phyloP scores from a whole-genome alignment of 2,888 invertebrate genomes.

The Polydrusus pterygomalis region DNA sequence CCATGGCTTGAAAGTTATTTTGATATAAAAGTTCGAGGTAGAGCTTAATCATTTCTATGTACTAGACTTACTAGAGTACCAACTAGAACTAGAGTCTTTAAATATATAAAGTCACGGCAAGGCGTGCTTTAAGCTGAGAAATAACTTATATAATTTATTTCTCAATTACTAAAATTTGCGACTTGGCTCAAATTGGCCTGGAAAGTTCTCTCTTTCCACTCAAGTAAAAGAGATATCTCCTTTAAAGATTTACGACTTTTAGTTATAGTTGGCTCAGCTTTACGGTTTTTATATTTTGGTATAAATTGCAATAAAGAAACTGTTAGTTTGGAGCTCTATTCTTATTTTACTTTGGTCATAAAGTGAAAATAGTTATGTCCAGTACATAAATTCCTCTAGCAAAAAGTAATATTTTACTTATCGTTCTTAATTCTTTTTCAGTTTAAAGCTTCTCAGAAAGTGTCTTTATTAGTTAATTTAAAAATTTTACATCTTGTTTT shows the following conservation, averaged over 20 bases:
- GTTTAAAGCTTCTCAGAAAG: no score
- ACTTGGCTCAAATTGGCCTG: slow-evolving; percentile 27
- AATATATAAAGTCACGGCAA: slow-evolving; percentile 28
- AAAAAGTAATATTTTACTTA: no score
- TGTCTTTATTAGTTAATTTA: no score
- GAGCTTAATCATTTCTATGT: slow-evolving; percentile 25
- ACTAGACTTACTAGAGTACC: slow-evolving; percentile 1
- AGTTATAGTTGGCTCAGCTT: slow-evolving; percentile 46
- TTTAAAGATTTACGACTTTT: slow-evolving; percentile 32
- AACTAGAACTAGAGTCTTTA: not conserved
- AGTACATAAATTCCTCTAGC: no score
- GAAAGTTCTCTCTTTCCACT: slow-evolving; percentile 19
- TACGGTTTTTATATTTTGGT: slow-evolving; percentile 45
- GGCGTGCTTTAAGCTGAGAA: slow-evolving; percentile 24
- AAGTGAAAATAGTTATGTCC: not conserved
- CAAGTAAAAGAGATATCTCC: slow-evolving; percentile 31
- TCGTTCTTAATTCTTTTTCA: no score
- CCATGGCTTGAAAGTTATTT: not conserved
- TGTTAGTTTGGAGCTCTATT: not conserved
- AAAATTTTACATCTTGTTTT: no score
- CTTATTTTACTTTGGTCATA: not conserved
- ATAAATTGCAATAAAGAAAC: slow-evolving; percentile 16
- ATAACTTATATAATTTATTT: slow-evolving; percentile 41
- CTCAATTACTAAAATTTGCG: slow-evolving; percentile 43
- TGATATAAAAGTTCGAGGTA: not conserved